Conservation (phyloP, 2,797 vertebrate genomes). For the Saxicola maurus region DNA sequence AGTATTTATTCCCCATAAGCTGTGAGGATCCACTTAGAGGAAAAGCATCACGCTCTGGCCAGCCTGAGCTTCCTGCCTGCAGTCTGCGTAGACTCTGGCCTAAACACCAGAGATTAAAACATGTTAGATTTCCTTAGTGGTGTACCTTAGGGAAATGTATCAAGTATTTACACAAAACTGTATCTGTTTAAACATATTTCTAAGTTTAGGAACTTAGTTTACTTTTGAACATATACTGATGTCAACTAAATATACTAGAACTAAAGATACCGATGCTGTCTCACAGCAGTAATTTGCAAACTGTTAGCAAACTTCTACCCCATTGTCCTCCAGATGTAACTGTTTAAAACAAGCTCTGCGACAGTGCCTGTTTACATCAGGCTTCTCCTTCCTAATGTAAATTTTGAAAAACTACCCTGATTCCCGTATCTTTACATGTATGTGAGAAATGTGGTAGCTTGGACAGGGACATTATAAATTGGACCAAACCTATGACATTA, state of each 20-base stretch:
- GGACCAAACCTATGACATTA: background rate
- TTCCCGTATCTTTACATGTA: fast-evolving
- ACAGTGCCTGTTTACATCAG: background rate
- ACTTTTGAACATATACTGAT: background rate
- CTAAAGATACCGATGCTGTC: background rate
- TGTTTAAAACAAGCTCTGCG: background rate
- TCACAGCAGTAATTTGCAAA: background rate
- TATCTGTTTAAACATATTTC: background rate
- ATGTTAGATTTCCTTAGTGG: background rate
- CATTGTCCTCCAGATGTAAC: background rate
- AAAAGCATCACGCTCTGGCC: fast-evolving
- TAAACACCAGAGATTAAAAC: background rate
- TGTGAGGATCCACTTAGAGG: background rate
- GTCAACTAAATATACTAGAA: background rate
- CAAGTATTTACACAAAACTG: background rate
- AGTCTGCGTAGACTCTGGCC: background rate
- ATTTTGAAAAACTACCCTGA: background rate
- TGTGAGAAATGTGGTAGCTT: background rate
- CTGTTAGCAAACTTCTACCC: background rate
- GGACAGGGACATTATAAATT: background rate
- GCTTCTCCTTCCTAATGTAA: background rate
- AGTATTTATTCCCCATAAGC: background rate
- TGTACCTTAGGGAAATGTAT: background rate
- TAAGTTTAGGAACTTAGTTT: background rate
- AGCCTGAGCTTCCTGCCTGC: background rate